These are phyloP conservation scores for Hippopotamus amphibius DNA, from an alignment of 2,113 vertebrate species.

Conservation along the genomic window DNA sequence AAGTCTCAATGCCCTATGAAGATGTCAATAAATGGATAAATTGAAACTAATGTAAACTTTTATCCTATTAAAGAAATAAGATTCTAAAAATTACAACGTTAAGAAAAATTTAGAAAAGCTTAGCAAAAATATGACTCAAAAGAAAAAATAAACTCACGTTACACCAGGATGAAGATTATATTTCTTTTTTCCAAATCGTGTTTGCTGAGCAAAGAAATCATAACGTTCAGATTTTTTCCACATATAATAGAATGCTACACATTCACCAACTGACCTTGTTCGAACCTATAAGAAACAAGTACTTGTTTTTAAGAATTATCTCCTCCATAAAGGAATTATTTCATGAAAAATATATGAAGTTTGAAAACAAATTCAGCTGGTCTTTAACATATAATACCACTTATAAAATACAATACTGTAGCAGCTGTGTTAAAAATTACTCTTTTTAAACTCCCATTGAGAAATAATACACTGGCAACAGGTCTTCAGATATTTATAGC, in stretches of 20 bases:
- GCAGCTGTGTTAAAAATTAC: neutral
- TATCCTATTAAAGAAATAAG: neutral
- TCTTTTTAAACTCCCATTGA: neutral
- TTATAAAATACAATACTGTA: neutral
- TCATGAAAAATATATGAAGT: constrained; percentile 9
- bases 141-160: constrained; percentile 90
- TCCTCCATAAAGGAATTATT: neutral
- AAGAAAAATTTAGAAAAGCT: constrained; percentile 52
- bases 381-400: neutral
- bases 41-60: constrained; percentile 4
- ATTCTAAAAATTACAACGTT: constrained; percentile 9
- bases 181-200: constrained; percentile 98
- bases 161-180: constrained; percentile 97
- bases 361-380: neutral
- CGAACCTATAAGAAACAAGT: constrained; percentile 91
- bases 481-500: neutral
- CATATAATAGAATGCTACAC: constrained; percentile 99
- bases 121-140: neutral
- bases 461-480: neutral
- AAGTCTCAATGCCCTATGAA: neutral
- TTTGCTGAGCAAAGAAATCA: constrained; percentile 99
- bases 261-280: constrained; percentile 98
- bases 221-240: constrained; percentile 99
- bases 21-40: neutral
- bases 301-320: constrained; percentile 58